phyloP scores from a whole-genome alignment of 2,888 invertebrate species.

The Sarcophaga variegata region DNA sequence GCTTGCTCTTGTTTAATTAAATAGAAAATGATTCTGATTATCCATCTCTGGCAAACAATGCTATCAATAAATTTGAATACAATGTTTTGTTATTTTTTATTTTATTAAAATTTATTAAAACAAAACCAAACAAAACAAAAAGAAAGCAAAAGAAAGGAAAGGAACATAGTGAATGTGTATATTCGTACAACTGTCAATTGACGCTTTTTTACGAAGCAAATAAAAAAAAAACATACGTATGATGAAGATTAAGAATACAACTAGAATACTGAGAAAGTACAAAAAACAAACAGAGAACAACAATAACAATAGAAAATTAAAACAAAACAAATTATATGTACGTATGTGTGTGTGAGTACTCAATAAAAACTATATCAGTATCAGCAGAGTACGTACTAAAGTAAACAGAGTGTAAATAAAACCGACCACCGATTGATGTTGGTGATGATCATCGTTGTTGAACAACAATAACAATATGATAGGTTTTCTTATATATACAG shows the following conservation, averaged over 20 bases:
- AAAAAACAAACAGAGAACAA: background rate
- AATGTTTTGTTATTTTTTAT: background rate
- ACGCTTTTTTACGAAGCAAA: background rate
- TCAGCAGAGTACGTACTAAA: slow-evolving; percentile 17
- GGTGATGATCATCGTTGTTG: slow-evolving; percentile 15
- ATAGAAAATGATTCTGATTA: background rate
- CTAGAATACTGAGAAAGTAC: background rate
- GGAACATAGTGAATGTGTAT: background rate
- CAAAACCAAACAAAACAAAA: too few relatives aligned
- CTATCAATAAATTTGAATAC: background rate
- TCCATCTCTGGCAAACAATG: background rate
- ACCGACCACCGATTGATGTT: slow-evolving; percentile 22
- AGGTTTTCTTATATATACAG: slow-evolving; percentile 66
- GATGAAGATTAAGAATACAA: background rate
- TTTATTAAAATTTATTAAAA: background rate
- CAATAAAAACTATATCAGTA: slow-evolving; percentile 30
- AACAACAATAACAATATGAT: slow-evolving; percentile 53
- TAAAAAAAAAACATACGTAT: background rate
- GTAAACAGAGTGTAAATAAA: slow-evolving; percentile 33
- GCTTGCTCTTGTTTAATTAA: background rate
- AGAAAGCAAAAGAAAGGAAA: background rate
- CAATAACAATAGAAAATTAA: background rate
- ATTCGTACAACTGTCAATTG: background rate
- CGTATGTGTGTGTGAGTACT: background rate
- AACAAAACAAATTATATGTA: background rate